Percentiles rank a stretch among this genome's conserved stretches.
phyloP scores from a whole-genome alignment of 2,797 vertebrate genomes.

The Anas bahamensis region DNA sequence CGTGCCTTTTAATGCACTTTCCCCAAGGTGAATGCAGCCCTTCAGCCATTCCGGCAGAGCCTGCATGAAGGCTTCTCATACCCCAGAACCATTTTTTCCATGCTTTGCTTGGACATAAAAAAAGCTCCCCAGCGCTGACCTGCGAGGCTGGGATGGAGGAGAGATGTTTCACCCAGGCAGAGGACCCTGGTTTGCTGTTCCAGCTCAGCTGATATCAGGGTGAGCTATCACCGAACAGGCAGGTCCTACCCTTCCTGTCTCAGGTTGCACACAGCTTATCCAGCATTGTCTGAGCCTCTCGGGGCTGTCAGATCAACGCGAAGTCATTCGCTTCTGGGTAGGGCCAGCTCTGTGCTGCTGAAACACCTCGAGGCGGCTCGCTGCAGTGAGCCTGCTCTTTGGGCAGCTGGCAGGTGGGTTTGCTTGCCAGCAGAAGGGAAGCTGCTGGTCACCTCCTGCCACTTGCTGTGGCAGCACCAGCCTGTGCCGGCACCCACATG shows the following conservation, averaged over 20 bases:
- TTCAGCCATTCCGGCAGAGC: not conserved
- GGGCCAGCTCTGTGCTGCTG: not conserved
- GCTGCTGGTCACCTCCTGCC: not conserved
- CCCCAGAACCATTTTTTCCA: not conserved
- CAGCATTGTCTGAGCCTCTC: not conserved
- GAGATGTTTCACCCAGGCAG: not conserved
- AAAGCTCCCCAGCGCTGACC: not conserved
- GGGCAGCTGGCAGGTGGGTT: not conserved
- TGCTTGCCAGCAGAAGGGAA: not conserved
- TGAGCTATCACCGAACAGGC: not conserved
- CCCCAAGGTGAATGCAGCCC: not conserved
- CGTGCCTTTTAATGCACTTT: not conserved
- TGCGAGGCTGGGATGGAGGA: not conserved
- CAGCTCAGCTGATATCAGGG: not conserved
- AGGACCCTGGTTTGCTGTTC: not conserved
- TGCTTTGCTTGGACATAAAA: not conserved
- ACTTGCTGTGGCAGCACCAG: not conserved
- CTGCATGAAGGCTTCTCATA: accelerated
- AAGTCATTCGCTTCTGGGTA: not conserved
- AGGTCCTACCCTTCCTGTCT: not conserved
- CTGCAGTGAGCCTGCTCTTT: not conserved
- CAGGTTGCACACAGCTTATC: not conserved
- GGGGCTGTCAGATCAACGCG: not conserved
- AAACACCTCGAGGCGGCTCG: not conserved
- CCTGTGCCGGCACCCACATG: not conserved